These are phyloP conservation scores for Ennomos erosarius DNA, from an alignment of 2,888 invertebrate genomes.

Conservation along the genomic window DNA sequence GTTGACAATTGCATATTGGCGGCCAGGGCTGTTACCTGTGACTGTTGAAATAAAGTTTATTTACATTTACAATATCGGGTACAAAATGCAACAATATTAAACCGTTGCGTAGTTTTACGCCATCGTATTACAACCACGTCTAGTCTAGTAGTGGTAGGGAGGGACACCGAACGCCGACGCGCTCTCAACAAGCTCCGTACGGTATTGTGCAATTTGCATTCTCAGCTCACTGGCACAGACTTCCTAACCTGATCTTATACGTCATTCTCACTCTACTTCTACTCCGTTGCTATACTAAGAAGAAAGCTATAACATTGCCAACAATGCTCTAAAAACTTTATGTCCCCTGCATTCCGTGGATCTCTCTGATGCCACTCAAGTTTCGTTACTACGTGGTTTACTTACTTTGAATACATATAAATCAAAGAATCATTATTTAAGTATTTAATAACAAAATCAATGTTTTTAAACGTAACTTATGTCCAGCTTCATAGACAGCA, in stretches of 20 bases:
- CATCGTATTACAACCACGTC: conserved; percentile 38
- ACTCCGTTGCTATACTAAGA: no score
- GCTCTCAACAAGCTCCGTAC: conserved; percentile 37
- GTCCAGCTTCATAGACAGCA: no score
- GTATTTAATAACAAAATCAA: no score
- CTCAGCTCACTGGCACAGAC: conserved; percentile 47
- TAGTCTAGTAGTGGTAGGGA: conserved; percentile 38
- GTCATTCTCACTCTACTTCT: conserved; percentile 8
- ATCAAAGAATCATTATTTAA: no score
- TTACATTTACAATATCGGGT: conserved; percentile 28
- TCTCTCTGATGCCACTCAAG: no score
- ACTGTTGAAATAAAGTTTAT: conserved; percentile 15
- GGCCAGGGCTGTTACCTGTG: conserved; percentile 4
- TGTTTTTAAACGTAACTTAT: no score
- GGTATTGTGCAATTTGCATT: conserved; percentile 50
- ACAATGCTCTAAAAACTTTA: no score
- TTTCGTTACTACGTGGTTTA: no score
- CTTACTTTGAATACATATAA: no score
- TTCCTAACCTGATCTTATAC: conserved; percentile 36
- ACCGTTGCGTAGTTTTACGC: conserved; percentile 23
- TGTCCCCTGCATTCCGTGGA: no score
- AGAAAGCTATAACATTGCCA: no score
- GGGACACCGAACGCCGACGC: conserved; percentile 33
- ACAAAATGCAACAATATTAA: conserved; percentile 26
- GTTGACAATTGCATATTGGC: conserved; percentile 9